Percentiles rank a stretch among this genome's conserved stretches.
phyloP scores from a whole-genome alignment of 2,113 vertebrate genomes.

The Conger conger region DNA sequence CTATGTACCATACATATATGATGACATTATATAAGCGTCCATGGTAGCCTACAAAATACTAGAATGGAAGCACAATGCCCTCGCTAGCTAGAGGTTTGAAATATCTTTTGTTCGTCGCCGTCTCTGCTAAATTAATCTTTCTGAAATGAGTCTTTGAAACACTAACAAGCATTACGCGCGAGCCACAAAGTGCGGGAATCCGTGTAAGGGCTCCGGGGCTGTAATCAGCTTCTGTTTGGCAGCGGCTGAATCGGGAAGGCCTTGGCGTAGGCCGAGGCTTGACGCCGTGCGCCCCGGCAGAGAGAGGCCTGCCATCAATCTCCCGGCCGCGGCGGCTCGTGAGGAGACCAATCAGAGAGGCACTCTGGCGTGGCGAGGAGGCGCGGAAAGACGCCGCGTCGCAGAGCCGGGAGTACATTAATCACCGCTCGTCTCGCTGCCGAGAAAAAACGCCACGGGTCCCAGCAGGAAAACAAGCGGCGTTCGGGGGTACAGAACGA shows the following conservation, averaged over 20 bases:
- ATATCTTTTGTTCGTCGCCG: too few species aligned
- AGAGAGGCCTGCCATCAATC: conserved; percentile 78
- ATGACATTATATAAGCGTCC: background rate
- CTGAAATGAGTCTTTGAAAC: background rate
- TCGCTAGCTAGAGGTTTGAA: too few species aligned
- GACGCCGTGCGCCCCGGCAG: conserved; percentile 75
- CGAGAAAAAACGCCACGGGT: conserved; percentile 46
- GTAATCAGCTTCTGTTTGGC: conserved; percentile 58
- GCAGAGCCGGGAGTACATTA: conserved; percentile 56
- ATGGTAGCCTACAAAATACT: background rate
- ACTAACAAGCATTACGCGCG: background rate
- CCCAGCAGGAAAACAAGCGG: conserved; percentile 30
- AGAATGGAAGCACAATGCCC: background rate
- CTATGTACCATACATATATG: background rate
- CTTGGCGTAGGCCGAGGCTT: conserved; percentile 68
- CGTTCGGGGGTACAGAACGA: background rate
- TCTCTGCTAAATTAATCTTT: background rate
- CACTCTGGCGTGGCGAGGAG: conserved; percentile 50
- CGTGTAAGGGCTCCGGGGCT: conserved; percentile 32
- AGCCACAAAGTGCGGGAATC: conserved; percentile 29
- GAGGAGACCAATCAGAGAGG: conserved; percentile 73
- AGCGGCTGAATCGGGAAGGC: conserved; percentile 72
- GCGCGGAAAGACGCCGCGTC: conserved; percentile 52
- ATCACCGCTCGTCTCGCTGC: conserved; percentile 60
- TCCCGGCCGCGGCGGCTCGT: conserved; percentile 71